Conservation (phyloP, 2,797 vertebrate species). For the Enteromius paludinosus region DNA sequence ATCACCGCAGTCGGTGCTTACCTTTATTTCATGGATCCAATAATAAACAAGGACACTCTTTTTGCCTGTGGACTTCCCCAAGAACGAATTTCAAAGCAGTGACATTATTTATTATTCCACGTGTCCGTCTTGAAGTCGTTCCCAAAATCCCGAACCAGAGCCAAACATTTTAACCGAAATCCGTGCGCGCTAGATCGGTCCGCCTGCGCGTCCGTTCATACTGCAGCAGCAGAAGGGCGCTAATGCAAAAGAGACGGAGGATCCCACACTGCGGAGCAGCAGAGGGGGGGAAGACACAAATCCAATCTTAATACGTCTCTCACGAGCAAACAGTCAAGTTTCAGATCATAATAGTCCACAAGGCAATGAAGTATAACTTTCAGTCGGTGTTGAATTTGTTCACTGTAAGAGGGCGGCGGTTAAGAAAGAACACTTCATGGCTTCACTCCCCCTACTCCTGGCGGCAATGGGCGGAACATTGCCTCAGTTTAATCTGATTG, state of each 20-base stretch:
- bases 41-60: constrained; percentile 20
- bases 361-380: background rate
- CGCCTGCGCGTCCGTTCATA: constrained; percentile 39
- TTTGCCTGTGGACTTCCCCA: background rate
- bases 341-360: background rate
- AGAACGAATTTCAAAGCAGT: background rate
- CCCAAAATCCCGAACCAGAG: constrained; percentile 13
- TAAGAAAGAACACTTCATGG: background rate
- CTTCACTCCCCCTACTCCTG: background rate
- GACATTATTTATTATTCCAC: constrained; percentile 40
- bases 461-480: background rate
- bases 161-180: background rate
- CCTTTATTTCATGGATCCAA: constrained; percentile 46
- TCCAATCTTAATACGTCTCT: background rate
- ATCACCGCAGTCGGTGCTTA: constrained; percentile 43
- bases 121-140: background rate
- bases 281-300: background rate
- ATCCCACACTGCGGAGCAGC: constrained; percentile 2
- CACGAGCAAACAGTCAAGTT: background rate
- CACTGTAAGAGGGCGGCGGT: background rate
- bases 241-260: constrained; percentile 42
- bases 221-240: constrained; percentile 56
- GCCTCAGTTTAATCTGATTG: constrained; percentile 55
- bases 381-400: background rate
- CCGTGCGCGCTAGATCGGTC: background rate